Evolutionary conservation across 1,140 invertebrate genomes (phyloP).

Genomic region (Aphis craccivora): DNA sequence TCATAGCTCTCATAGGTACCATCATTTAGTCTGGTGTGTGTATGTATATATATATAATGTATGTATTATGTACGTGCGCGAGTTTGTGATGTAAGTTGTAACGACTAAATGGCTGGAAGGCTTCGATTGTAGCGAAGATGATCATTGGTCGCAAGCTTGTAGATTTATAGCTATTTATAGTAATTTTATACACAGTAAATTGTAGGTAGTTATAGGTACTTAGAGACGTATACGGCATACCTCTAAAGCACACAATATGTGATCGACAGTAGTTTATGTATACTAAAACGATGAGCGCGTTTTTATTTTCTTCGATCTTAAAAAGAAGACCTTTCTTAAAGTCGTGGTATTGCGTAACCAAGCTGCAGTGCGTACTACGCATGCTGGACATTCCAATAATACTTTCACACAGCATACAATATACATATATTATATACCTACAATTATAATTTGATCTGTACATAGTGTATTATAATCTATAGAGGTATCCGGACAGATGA

Average conservation of each 20-base stretch:
- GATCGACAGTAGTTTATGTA: background rate
- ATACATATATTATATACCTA: background rate
- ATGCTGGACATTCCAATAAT: constrained; percentile 7
- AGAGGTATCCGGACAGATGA: background rate
- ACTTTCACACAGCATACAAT: constrained; percentile 28
- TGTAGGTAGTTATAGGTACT: background rate
- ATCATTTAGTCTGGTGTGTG: background rate
- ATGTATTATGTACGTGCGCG: background rate
- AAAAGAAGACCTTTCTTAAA: background rate
- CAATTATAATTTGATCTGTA: constrained; percentile 41
- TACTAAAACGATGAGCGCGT: background rate
- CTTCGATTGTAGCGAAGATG: background rate
- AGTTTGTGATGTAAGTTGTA: background rate
- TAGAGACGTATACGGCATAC: background rate
- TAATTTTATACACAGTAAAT: background rate
- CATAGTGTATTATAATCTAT: background rate
- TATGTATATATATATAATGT: background rate
- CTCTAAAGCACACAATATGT: background rate
- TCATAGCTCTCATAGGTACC: too few species aligned
- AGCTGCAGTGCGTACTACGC: background rate
- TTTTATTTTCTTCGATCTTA: background rate
- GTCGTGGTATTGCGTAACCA: background rate
- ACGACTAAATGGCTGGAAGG: background rate
- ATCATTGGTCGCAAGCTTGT: background rate
- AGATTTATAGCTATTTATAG: background rate